Percentiles rank a stretch among this genome's conserved stretches.
phyloP scores from a whole-genome alignment of 2,113 vertebrate species.

The Oryzias melastigma region DNA sequence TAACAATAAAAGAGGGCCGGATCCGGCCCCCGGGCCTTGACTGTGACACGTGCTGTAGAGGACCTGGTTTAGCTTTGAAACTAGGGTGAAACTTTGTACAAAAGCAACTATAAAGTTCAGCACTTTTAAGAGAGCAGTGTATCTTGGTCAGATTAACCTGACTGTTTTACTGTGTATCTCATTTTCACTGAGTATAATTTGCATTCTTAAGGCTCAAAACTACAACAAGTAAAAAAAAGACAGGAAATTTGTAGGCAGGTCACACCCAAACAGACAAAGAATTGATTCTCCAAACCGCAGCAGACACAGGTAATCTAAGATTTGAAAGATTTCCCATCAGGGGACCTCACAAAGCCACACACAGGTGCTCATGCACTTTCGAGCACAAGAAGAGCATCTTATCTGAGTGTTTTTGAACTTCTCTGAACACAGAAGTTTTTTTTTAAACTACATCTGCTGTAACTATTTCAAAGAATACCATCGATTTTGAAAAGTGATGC shows the following conservation, averaged over 20 bases:
- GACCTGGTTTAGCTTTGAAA: not conserved
- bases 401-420: constrained; percentile 4
- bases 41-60: no score
- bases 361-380: not conserved
- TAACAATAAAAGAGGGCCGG: no score
- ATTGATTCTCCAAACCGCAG: constrained; percentile 11
- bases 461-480: constrained; percentile 19
- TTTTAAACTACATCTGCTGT: not conserved
- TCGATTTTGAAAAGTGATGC: constrained; percentile 31
- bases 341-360: constrained; percentile 2
- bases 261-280: not conserved
- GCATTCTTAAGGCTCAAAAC: constrained; percentile 5
- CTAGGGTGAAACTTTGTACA: not conserved
- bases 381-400: not conserved
- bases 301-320: constrained; percentile 14
- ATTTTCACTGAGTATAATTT: constrained; percentile 3
- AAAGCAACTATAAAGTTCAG: not conserved
- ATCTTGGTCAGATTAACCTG: not conserved
- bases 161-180: constrained; percentile 13
- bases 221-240: not conserved
- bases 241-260: not conserved
- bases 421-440: constrained; percentile 2
- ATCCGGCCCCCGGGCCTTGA: no score
- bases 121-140: no score
- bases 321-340: constrained; percentile 15